Percentiles rank a stretch among this genome's conserved stretches.
Conservation (phyloP, 2,113 vertebrate genomes). For the Sturnus vulgaris region DNA sequence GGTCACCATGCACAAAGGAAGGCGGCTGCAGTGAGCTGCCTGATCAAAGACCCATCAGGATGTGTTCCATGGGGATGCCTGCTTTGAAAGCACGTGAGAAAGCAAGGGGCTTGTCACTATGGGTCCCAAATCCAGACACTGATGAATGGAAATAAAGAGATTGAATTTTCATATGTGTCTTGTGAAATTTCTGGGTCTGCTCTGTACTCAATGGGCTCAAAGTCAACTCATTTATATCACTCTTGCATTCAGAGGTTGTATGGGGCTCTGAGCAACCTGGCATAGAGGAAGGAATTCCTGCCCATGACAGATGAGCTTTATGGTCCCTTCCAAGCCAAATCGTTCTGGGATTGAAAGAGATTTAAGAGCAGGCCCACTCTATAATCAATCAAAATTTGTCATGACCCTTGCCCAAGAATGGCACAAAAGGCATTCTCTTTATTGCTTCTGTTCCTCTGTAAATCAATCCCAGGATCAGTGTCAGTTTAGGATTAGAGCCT, state of each 20-base stretch:
- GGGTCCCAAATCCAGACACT: neutral
- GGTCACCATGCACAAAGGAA: neutral
- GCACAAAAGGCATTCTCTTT: neutral
- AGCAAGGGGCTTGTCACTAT: neutral
- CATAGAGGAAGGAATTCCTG: neutral
- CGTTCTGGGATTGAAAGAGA: neutral
- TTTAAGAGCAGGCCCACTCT: neutral
- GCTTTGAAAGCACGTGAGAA: neutral
- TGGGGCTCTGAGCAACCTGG: neutral
- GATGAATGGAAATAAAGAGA: constrained; percentile 20
- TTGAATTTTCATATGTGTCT: neutral
- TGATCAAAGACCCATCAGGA: neutral
- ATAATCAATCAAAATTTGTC: neutral
- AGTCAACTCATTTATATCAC: neutral
- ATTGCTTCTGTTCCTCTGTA: neutral
- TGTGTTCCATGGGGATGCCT: neutral
- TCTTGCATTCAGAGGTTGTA: neutral
- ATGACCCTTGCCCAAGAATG: neutral
- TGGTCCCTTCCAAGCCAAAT: neutral
- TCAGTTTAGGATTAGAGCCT: neutral
- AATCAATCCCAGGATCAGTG: neutral
- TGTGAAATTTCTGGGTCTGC: neutral
- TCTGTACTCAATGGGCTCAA: neutral
- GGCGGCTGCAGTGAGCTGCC: rapidly evolving
- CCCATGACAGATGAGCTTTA: neutral